Evolutionary conservation across 2,888 invertebrate genomes (phyloP).

Genomic region (Aporophyla lueneburgensis): DNA sequence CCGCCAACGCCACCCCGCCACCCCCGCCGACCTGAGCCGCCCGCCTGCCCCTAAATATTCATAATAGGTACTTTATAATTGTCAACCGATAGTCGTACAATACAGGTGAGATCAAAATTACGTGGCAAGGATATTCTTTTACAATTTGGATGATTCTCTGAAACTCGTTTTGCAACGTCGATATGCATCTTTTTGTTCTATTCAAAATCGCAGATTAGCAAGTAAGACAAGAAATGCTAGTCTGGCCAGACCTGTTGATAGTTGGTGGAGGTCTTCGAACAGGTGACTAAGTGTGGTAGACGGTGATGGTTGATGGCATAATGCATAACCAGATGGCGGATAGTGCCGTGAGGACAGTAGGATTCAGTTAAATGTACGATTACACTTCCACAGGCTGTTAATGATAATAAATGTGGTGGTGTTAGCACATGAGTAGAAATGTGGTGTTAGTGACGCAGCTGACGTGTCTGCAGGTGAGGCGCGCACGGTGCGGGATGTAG

Average conservation of each 20-base stretch:
- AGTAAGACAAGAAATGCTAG: not conserved
- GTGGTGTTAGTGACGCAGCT: not conserved
- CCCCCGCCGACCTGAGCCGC: too few species aligned
- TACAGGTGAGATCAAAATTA: not conserved
- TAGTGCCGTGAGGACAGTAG: not conserved
- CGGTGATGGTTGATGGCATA: not conserved
- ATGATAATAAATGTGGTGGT: too few species aligned
- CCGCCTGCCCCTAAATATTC: not conserved
- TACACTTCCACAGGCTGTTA: not conserved
- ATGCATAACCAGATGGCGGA: too few species aligned
- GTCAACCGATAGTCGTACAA: not conserved
- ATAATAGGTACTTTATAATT: not conserved
- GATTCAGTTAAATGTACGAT: not conserved
- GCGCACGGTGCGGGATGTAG: conserved; percentile 21
- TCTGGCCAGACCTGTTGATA: too few species aligned
- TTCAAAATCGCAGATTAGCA: not conserved
- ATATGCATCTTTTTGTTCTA: not conserved
- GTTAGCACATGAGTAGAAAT: too few species aligned
- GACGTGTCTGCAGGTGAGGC: conserved; percentile 11
- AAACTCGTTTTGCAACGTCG: not conserved
- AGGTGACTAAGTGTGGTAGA: not conserved
- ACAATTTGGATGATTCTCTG: not conserved
- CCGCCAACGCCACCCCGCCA: not conserved
- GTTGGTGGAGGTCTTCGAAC: not conserved
- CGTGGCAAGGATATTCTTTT: too few species aligned